Evolutionary conservation across 2,888 invertebrate species (phyloP).

Genomic region (Drosophila algonquin): DNA sequence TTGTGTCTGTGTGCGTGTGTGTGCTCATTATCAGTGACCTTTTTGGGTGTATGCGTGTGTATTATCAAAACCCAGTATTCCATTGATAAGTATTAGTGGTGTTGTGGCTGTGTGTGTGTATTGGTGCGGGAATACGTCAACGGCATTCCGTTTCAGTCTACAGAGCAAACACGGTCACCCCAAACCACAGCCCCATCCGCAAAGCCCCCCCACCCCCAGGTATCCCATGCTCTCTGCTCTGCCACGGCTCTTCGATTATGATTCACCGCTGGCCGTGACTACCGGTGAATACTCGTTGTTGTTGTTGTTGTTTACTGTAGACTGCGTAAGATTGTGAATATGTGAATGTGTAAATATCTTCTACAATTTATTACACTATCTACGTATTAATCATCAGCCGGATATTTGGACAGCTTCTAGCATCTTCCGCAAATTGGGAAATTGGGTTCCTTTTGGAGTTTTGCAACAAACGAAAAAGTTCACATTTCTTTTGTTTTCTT

Average conservation of each 20-base stretch:
- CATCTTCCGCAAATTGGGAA: conserved; percentile 18
- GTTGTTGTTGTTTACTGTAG: conserved; percentile 59
- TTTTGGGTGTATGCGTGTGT: conserved; percentile 11
- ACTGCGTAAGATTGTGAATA: conserved; percentile 55
- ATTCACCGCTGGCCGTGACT: conserved; percentile 61
- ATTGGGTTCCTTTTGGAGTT: neutral
- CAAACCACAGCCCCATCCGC: conserved; percentile 4
- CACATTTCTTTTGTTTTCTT: conserved; percentile 40
- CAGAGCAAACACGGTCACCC: conserved; percentile 47
- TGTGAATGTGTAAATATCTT: neutral
- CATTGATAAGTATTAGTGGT: conserved; percentile 62
- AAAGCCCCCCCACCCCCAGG: conserved; percentile 37
- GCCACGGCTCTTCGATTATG: conserved; percentile 40
- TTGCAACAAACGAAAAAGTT: conserved; percentile 8
- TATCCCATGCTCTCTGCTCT: conserved; percentile 27
- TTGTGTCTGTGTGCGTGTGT: conserved; percentile 3
- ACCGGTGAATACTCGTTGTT: conserved; percentile 10
- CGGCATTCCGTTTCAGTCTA: conserved; percentile 52
- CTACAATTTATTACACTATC: conserved; percentile 5
- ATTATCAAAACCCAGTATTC: conserved; percentile 59
- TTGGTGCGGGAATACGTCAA: conserved; percentile 32
- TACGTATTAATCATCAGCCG: neutral
- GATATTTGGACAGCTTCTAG: conserved; percentile 7
- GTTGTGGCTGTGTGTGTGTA: neutral
- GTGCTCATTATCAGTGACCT: conserved; percentile 43